Conservation (phyloP, 2,888 invertebrate species). For the Eupithecia dodoneata region DNA sequence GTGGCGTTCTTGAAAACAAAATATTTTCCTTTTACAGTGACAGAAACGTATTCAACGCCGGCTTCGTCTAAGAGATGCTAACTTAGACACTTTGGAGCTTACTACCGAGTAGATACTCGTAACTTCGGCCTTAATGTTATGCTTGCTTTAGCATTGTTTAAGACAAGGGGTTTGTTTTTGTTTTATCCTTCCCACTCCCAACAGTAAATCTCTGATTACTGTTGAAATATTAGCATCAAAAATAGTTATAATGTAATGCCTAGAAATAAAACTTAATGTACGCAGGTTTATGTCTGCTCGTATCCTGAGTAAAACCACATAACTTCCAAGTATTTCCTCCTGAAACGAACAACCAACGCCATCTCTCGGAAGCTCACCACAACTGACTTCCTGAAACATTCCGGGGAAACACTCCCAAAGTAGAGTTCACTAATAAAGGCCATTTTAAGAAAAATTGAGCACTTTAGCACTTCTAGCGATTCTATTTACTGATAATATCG, state of each 20-base stretch:
- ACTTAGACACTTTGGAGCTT: constrained; percentile 50
- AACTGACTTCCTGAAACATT: constrained; percentile 17
- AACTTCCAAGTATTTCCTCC: neutral
- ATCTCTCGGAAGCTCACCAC: constrained; percentile 29
- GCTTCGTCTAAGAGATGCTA: constrained; percentile 59
- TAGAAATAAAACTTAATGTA: neutral
- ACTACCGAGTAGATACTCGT: constrained; percentile 42
- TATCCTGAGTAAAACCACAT: neutral
- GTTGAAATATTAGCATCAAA: neutral
- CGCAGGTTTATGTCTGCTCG: neutral
- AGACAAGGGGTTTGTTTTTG: constrained; percentile 28
- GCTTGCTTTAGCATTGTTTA: constrained; percentile 38
- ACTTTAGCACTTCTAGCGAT: constrained; percentile 48
- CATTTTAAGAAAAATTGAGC: constrained; percentile 42
- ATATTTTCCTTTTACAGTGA: constrained; percentile 79
- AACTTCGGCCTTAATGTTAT: constrained; percentile 42
- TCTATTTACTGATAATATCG: constrained; percentile 60
- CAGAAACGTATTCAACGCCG: constrained; percentile 75
- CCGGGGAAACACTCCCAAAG: constrained; percentile 14
- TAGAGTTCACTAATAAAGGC: constrained; percentile 34
- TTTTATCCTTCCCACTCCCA: neutral
- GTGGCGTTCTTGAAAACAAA: constrained; percentile 79
- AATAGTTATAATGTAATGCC: neutral
- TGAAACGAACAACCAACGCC: constrained; percentile 30
- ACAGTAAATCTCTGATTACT: neutral